phyloP scores from a whole-genome alignment of 2,888 invertebrate species.

The Nebria brevicollis region DNA sequence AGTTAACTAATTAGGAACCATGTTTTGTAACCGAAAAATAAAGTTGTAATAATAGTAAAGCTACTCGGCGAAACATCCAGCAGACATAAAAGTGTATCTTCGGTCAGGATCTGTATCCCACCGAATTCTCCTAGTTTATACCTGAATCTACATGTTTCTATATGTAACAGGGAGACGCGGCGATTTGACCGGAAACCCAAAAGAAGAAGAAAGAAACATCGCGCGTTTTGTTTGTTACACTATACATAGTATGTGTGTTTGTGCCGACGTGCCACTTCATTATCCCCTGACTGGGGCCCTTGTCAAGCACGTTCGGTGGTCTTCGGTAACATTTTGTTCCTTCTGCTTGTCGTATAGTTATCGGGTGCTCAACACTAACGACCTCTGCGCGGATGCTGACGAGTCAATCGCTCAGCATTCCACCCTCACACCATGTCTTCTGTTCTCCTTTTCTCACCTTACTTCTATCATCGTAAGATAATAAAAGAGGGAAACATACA shows the following conservation, averaged over 20 bases:
- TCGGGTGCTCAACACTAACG: constrained; percentile 17
- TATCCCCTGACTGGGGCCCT: constrained; percentile 56
- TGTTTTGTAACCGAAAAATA: background rate
- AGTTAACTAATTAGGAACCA: background rate
- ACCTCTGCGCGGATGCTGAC: constrained; percentile 21
- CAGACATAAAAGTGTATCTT: background rate
- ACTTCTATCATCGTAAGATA: background rate
- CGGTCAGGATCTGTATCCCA: background rate
- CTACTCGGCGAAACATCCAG: background rate
- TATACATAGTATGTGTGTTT: background rate
- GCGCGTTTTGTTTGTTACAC: background rate
- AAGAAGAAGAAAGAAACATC: background rate
- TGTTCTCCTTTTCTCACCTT: background rate
- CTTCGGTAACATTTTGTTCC: constrained; percentile 10
- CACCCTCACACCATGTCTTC: constrained; percentile 30
- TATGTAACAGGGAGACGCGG: background rate
- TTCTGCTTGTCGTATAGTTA: background rate
- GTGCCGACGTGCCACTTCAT: constrained; percentile 55
- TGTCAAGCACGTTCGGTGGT: constrained; percentile 52
- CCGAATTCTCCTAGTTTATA: background rate
- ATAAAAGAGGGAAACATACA: background rate
- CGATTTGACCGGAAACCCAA: background rate
- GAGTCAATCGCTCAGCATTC: constrained; percentile 26
- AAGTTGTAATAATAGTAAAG: background rate
- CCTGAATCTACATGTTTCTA: constrained; percentile 1